Base-by-base conservation (phyloP, 2,888 invertebrate species). In the Pseudanteris insignis region DNA sequence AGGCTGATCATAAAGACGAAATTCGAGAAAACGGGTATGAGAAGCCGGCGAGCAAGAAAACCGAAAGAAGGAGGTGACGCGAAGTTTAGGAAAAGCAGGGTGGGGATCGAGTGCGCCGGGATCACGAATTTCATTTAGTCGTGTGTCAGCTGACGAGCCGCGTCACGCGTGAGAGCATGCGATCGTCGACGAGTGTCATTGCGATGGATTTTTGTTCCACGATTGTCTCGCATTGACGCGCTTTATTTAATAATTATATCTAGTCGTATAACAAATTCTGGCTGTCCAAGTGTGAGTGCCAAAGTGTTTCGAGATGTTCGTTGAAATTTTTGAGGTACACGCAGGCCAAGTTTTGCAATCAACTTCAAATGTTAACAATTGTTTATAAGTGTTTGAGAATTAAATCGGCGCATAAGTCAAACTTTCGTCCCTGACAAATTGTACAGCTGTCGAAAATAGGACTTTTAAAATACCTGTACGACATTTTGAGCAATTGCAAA, bases 111-210 rank as follows among this genome's bases (percentile, higher is more conserved):
- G 34, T 28, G 21, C 59, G 32, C 9, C 24, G 40, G 47, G 30
- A 60, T 60, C 47, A 46, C 53, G 53, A 53, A 53, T 60, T 60
- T 60, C 59, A 60, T 60, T 60, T 60, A 60, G 60, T 60, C 53
- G 53, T 48, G 54, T 60, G 60, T 60, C 60, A 60, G 60, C 60
- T 54, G 60, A 60, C 60, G 54, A 54, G 60, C 9, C 43, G 54
- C 60, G 60, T 54, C 53, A 54, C 48, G 48, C 53, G 53, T 43
- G 33, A 48, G 51, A 47, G 40, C 46, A 46, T 51, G 58, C 24
- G 48, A 25, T 48, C 48, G 41, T 28, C 25, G 36, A 33, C 50
- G 37, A 48, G 41, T 57, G 48, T 37, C 37, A 30, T 32, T 57
- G 11, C 30, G 25, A 48, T 32, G 48, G 21, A 41, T 29, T 33